Evolutionary conservation across 35 echinoderm and acorn worm genomes (phyloP), one percentile per base, ranked within the genome.

Genomic region (Hemicentrotus pulcherrimus): DNA sequence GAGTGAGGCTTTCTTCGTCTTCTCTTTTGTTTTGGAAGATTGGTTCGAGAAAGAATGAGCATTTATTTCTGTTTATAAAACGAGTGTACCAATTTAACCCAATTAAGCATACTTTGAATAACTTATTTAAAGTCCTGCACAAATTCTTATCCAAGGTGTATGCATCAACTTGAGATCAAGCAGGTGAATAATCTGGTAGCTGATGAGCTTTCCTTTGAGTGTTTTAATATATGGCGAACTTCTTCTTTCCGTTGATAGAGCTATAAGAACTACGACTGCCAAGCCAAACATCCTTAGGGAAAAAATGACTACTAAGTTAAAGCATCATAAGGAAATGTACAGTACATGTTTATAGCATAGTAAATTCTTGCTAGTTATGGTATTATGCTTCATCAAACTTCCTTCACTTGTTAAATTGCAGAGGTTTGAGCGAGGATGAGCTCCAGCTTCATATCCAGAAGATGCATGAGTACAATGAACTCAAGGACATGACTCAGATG

Each of bases 391-490:
- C 10, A 90, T 90, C 12, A 31, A 22, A 13, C 18, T 16, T 50
- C 91, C 91, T 15, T 50, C 30, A 55, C 32, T 86, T 86, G 16
- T 94, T 46, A 16, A 5, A 86, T 61, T 28, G 86, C 94, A 97
- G 97, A 48, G 97, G 97, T 78, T 47, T 70, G 9, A 88, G 85
- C 13, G 94, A 96, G 89, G 96, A 96, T 32, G 97, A 96, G 65
- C 91, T 95, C 2, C 97, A 96, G 96, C 86, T 52, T 2, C 96
- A 94, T 55, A 97, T 97, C 41, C 48, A 22, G 14, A 97, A 97
- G 91, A 94, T 97, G 85, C 97, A 97, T 47, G 97, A 97, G 31
- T 97, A 97, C 91, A 97, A 97, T 91, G 97, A 97, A 94, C 91
- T 97, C 15, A 97, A 97, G 41, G 97, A 97, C 86, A 95, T 95